Conservation (phyloP, 2,797 vertebrate species). For the Etheostoma perlongum region DNA sequence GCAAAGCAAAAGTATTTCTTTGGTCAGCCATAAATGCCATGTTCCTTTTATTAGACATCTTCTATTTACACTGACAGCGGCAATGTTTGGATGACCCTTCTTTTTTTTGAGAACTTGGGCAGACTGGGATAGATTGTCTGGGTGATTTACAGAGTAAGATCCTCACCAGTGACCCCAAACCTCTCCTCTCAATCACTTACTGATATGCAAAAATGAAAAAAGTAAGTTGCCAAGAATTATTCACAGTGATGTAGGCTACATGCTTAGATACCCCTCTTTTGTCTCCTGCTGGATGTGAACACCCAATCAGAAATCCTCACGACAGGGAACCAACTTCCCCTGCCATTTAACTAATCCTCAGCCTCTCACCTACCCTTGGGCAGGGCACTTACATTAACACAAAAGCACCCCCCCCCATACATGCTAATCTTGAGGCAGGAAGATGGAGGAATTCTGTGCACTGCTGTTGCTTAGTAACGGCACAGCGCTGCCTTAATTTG, state of each 20-base stretch:
- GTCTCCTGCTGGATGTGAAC: constrained; percentile 25
- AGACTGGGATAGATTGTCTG: constrained; percentile 44
- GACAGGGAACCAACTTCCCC: constrained; percentile 43
- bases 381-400: constrained; percentile 20
- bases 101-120: constrained; percentile 28
- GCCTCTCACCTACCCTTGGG: constrained; percentile 11
- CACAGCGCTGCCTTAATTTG: constrained; percentile 56
- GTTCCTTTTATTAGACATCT: constrained; percentile 30
- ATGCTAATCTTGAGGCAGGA: constrained; percentile 48
- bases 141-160: constrained; percentile 52
- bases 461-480: constrained; percentile 81
- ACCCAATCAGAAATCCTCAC: constrained; percentile 51
- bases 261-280: constrained; percentile 23
- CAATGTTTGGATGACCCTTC: constrained; percentile 47
- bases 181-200: neutral
- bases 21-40: constrained; percentile 26
- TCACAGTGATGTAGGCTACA: no score
- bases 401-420: constrained; percentile 30
- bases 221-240: no score
- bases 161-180: constrained; percentile 31
- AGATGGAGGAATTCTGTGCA: constrained; percentile 73
- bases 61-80: constrained; percentile 43
- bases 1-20: constrained; percentile 25
- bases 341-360: constrained; percentile 24
- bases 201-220: constrained; percentile 31